Percentiles rank a stretch among this genome's conserved stretches.
Conservation (phyloP, 2,113 vertebrate genomes). For the Coryphaenoides rupestris region DNA sequence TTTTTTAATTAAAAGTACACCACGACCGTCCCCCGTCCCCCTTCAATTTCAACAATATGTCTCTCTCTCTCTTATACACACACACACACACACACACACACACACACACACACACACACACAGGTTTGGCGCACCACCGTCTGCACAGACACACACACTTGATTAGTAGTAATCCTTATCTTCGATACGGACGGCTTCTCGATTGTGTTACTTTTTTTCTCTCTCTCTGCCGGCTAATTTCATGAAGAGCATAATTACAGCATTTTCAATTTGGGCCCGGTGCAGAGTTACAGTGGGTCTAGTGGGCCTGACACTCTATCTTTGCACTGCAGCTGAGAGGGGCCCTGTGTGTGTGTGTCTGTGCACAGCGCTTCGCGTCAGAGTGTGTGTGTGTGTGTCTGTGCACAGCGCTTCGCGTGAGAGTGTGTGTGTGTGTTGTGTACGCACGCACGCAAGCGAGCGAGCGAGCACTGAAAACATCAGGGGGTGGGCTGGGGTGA, state of each 20-base stretch:
- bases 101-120: constrained; percentile 12
- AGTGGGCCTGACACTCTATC: constrained; percentile 49
- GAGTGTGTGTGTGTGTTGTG: no score
- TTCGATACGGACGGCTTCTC: constrained; percentile 57
- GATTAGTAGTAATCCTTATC: constrained; percentile 65
- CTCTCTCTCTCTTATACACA: no score
- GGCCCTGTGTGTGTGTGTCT: background rate
- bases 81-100: no score
- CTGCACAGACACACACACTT: constrained; percentile 38
- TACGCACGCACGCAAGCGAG: no score
- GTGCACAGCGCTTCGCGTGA: no score
- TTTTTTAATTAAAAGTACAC: constrained; percentile 30
- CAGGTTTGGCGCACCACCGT: constrained; percentile 32
- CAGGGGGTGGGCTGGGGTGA: no score
- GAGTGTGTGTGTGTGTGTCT: constrained; percentile 17
- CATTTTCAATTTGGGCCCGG: constrained; percentile 61
- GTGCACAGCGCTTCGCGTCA: background rate
- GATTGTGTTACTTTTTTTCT: constrained; percentile 52
- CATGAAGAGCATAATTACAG: constrained; percentile 71
- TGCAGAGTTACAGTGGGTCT: constrained; percentile 52
- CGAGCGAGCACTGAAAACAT: no score
- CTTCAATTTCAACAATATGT: no score
- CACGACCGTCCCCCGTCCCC: background rate
- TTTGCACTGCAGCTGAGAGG: constrained; percentile 53
- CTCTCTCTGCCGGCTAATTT: constrained; percentile 60